Evolutionary conservation across 2,797 vertebrate genomes (phyloP).

Genomic region (Apogon talboti): DNA sequence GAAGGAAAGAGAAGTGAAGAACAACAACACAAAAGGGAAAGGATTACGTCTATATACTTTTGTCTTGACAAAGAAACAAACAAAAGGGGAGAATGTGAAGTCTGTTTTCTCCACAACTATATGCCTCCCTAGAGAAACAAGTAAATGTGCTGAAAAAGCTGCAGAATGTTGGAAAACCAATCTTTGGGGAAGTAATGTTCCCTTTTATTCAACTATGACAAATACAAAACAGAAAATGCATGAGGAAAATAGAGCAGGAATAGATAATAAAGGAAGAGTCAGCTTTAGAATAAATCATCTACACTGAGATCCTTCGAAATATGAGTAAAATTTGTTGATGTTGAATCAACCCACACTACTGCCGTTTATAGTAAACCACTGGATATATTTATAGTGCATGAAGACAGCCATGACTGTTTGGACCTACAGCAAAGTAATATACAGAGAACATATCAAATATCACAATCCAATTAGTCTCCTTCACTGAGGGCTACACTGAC

Average conservation of each 20-base stretch:
- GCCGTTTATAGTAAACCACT: slow-evolving; percentile 38
- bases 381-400: slow-evolving; percentile 39
- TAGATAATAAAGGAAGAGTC: slow-evolving; percentile 9
- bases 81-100: slow-evolving; percentile 25
- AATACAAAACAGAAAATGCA: slow-evolving; percentile 24
- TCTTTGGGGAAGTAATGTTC: slow-evolving; percentile 18
- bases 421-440: slow-evolving; percentile 58
- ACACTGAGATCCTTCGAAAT: slow-evolving; percentile 37
- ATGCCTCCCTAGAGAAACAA: slow-evolving; percentile 34
- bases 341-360: slow-evolving; percentile 33
- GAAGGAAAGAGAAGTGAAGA: slow-evolving; percentile 15
- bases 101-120: slow-evolving; percentile 25
- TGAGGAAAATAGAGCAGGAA: slow-evolving; percentile 27
- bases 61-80: slow-evolving; percentile 25
- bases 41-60: slow-evolving; percentile 31
- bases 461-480: slow-evolving; percentile 36
- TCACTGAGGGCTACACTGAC: slow-evolving; percentile 31
- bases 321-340: slow-evolving; percentile 65
- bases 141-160: slow-evolving; percentile 5
- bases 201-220: slow-evolving; percentile 33
- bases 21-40: slow-evolving; percentile 32
- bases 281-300: slow-evolving; percentile 54
- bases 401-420: slow-evolving; percentile 39
- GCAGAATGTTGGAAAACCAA: slow-evolving; percentile 24
- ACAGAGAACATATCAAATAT: slow-evolving; percentile 57